Percentiles rank a stretch among this genome's conserved stretches.
Conservation (phyloP, 2,113 vertebrate genomes). For the Excalfactoria chinensis region DNA sequence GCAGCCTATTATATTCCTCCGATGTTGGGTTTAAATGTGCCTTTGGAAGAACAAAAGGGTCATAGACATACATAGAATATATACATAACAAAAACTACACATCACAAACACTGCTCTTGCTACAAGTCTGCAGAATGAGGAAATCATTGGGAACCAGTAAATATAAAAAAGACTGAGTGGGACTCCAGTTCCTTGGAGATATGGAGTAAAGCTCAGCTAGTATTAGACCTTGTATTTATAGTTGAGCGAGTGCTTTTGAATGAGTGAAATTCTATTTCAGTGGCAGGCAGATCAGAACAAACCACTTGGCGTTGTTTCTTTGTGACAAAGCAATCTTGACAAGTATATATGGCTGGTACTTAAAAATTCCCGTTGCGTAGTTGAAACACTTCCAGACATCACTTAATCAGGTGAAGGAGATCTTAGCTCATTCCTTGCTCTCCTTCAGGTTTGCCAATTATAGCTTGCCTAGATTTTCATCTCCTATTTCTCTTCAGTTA, state of each 20-base stretch:
- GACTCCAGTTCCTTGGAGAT: not conserved
- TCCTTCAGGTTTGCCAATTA: constrained; percentile 41
- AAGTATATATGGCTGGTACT: constrained; percentile 23
- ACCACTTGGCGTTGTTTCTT: constrained; percentile 21
- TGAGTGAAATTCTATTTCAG: not conserved
- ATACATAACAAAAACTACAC: not conserved
- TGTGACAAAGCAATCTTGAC: constrained; percentile 29
- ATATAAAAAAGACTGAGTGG: not conserved
- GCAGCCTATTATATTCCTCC: not conserved
- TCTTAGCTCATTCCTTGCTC: constrained; percentile 8
- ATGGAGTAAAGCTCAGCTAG: not conserved
- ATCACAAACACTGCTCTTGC: not conserved
- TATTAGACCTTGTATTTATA: not conserved
- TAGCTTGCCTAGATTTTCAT: constrained; percentile 8
- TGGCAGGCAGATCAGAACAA: not conserved
- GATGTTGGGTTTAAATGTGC: not conserved
- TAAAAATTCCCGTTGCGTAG: not conserved
- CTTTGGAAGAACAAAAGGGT: not conserved
- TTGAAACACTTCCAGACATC: constrained; percentile 41
- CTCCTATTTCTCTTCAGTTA: not conserved
- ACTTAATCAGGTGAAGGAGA: constrained; percentile 57
- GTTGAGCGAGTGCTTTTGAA: constrained; percentile 1
- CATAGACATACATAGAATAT: not conserved
- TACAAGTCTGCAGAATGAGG: not conserved
- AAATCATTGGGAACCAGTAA: not conserved